A percentile compares a stretch with the other conserved stretches of the same genome.
Evolutionary conservation across 23 tunicate genomes (phyloP).

Genomic region (Ascidia mentula): DNA sequence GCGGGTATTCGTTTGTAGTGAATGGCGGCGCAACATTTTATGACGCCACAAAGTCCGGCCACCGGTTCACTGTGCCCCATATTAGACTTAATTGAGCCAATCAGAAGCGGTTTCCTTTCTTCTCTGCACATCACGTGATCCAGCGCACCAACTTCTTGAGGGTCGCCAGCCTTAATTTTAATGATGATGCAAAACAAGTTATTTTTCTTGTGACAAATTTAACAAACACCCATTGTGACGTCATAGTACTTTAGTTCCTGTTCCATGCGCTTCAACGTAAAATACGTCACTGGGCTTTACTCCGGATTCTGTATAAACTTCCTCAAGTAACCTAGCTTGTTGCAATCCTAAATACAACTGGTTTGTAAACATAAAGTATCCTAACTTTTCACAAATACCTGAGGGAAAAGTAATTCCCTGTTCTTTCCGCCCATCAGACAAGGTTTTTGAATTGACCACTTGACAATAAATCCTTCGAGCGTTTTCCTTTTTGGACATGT

Average conservation of each 20-base stretch:
- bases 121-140: conserved; percentile 22
- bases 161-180: conserved; percentile 32
- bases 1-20: conserved; percentile 10
- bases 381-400: conserved; percentile 8
- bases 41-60: conserved; percentile 12
- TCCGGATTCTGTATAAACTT: conserved; percentile 14
- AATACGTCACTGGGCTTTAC: conserved; percentile 3
- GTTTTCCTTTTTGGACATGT: background rate
- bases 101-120: conserved; percentile 16
- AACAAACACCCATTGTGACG: background rate
- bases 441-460: conserved; percentile 7
- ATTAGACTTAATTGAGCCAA: conserved; percentile 34
- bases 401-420: conserved; percentile 34
- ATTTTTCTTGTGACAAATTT: background rate
- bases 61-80: conserved; percentile 38
- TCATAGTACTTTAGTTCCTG: conserved; percentile 21
- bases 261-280: conserved; percentile 49
- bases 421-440: conserved; percentile 2
- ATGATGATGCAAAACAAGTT: too few species aligned
- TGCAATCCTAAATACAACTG: background rate
- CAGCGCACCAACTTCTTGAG: conserved; percentile 19
- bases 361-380: too few species aligned
- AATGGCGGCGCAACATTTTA: conserved; percentile 18
- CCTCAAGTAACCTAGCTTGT: conserved; percentile 16
- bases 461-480: conserved; percentile 14